These are phyloP conservation scores for Alauda arvensis DNA, from an alignment of 2,797 vertebrate genomes.

Conservation along the genomic window DNA sequence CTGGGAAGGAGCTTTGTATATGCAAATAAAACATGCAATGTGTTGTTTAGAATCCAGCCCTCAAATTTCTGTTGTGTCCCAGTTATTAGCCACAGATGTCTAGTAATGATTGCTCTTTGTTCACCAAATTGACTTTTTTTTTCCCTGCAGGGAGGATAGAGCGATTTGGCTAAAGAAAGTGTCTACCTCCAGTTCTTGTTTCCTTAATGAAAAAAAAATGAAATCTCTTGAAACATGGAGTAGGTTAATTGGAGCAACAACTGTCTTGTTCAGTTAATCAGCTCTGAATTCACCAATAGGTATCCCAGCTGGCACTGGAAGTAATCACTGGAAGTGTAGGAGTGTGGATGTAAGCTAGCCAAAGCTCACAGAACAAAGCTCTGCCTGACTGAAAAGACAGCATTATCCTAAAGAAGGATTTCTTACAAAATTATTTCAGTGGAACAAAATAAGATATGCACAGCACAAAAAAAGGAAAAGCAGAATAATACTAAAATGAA, in stretches of 20 bases:
- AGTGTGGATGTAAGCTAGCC: constrained; percentile 6
- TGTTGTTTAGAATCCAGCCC: not conserved
- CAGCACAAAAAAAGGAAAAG: not conserved
- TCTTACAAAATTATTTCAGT: constrained; percentile 34
- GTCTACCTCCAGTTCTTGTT: constrained; percentile 26
- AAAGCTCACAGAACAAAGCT: constrained; percentile 13
- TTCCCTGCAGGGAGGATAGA: not conserved
- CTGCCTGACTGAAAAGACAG: constrained; percentile 16
- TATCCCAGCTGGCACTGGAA: constrained; percentile 51
- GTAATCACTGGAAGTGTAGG: constrained; percentile 22
- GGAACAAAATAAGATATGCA: constrained; percentile 25
- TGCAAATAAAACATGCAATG: not conserved
- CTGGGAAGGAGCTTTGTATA: not conserved
- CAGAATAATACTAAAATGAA: constrained; percentile 7
- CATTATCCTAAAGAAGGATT: constrained; percentile 21
- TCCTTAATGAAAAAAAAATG: constrained; percentile 36
- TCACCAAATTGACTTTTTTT: constrained; percentile 29
- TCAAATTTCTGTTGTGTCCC: not conserved
- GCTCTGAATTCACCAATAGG: constrained; percentile 40
- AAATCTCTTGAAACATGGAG: constrained; percentile 28
- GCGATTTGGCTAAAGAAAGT: constrained; percentile 12
- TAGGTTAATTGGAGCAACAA: constrained; percentile 50
- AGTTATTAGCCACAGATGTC: constrained; percentile 31
- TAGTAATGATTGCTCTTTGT: constrained; percentile 8
- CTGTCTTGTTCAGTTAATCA: constrained; percentile 49